Conservation (phyloP, 2,888 invertebrate species). For the Didymodactylos carnosus region DNA sequence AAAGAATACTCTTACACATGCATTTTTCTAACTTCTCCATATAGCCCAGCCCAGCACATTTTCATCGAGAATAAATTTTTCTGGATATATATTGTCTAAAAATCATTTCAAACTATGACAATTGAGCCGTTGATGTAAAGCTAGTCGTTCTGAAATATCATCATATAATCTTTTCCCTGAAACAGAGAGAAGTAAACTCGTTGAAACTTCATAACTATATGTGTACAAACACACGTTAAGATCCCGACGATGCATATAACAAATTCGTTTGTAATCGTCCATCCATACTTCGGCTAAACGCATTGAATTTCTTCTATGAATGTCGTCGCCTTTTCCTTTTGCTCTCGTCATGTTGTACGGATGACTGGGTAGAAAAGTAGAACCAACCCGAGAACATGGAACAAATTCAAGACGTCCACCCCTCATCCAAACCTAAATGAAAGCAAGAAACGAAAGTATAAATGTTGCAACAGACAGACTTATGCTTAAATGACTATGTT, state of each 20-base stretch:
- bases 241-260: constrained; percentile 64
- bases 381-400: constrained; percentile 83
- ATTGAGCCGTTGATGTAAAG: constrained; percentile 54
- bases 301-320: constrained; percentile 86
- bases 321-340: constrained; percentile 44
- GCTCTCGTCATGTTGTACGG: constrained; percentile 67
- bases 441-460: no score
- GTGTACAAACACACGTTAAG: constrained; percentile 33
- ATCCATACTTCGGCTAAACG: constrained; percentile 88
- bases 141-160: constrained; percentile 57
- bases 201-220: not conserved
- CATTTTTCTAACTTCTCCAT: constrained; percentile 40
- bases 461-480: no score
- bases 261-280: constrained; percentile 81
- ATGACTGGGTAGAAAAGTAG: constrained; percentile 77
- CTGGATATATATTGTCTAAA: constrained; percentile 62
- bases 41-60: constrained; percentile 55
- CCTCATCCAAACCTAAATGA: constrained; percentile 49
- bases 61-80: constrained; percentile 70
- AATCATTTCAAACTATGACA: constrained; percentile 84
- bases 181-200: not conserved
- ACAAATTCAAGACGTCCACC: constrained; percentile 79
- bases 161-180: constrained; percentile 38
- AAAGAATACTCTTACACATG: not conserved
- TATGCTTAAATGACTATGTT: no score